Conservation (phyloP, 2,888 invertebrate species). For the Drosophila anomelani region DNA sequence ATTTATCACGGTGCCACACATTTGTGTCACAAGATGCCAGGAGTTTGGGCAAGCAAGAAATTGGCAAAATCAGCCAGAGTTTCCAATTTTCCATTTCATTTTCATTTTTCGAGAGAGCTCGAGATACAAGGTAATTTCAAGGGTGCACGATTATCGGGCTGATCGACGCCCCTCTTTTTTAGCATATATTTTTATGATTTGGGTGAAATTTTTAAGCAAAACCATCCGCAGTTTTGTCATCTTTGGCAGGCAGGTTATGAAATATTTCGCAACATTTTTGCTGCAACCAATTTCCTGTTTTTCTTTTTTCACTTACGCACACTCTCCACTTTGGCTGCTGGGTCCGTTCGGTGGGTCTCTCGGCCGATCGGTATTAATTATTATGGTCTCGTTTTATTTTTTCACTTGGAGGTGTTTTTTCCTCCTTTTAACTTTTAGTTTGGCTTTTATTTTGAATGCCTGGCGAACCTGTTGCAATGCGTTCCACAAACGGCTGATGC, state of each 20-base stretch:
- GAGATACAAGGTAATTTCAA: constrained; percentile 23
- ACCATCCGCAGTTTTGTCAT: constrained; percentile 51
- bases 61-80: constrained; percentile 47
- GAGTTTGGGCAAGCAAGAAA: constrained; percentile 39
- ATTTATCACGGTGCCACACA: constrained; percentile 78
- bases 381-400: constrained; percentile 54
- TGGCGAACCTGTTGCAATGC: constrained; percentile 65
- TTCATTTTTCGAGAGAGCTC: constrained; percentile 48
- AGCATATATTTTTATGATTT: constrained; percentile 5
- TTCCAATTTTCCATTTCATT: constrained; percentile 78
- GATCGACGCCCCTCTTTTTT: constrained; percentile 1
- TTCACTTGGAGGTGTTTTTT: constrained; percentile 13
- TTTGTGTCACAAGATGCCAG: constrained; percentile 56
- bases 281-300: constrained; percentile 64
- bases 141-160: constrained; percentile 11
- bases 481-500: constrained; percentile 51
- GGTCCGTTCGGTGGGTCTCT: constrained; percentile 37
- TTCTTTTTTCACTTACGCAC: constrained; percentile 66
- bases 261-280: constrained; percentile 57
- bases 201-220: neutral
- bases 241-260: constrained; percentile 64
- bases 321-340: constrained; percentile 28
- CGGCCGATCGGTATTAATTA: constrained; percentile 65
- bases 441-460: constrained; percentile 46
- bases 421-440: constrained; percentile 23